Base-by-base conservation (phyloP, 2,113 vertebrate genomes). In the Uropsilus gracilis region DNA sequence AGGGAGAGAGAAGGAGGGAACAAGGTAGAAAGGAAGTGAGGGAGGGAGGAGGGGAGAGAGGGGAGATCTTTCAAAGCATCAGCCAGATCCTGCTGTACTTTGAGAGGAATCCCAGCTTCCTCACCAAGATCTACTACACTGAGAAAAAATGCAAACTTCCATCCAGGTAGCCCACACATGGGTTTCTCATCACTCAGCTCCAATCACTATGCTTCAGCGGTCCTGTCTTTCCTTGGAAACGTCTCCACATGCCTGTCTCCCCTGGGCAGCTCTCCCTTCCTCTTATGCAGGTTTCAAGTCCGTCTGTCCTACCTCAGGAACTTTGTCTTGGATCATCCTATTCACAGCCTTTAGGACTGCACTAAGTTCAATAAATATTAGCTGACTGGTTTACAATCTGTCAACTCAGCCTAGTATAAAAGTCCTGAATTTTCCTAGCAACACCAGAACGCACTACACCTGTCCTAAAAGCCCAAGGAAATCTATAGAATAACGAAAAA, bases 381-480 rank as follows among this genome's bases (percentile, higher is more conserved):
- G 20, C 26, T 63, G 39, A 48, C 17, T 44, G 50, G 55, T 13
- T 80, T 34, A 44, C 18, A 63, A 30, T 64, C 42, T 94, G 73
- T 61, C 53, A n/a, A 71, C 18, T 87, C n/a, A 68, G 44, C 26
- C 50, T 28, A 73, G 17, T 8, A 93, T 17, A 80, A 73, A 68
- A 93, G 9, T 32, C 26, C 10, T 69, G 3, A 63, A 39, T n/a
- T 71, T 69, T 34, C 71, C 78, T 53, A 73, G 64, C 10, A 82
- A 63, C 17, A 85, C 0, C 37, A 80, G 57, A 20, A 34, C 37
- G 78, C 46, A 77, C 1, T 22, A 24, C 24, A 72, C 26, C 30
- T 10, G 12, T 16, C n/a, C 48, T 90, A 90, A 87, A 16, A 9
- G 61, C 71, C 44, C 28, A 78, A 55, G 57, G n/a, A 96, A 59